phyloP scores from a whole-genome alignment of 2,888 invertebrate genomes.

The Boloria euphrosyne region DNA sequence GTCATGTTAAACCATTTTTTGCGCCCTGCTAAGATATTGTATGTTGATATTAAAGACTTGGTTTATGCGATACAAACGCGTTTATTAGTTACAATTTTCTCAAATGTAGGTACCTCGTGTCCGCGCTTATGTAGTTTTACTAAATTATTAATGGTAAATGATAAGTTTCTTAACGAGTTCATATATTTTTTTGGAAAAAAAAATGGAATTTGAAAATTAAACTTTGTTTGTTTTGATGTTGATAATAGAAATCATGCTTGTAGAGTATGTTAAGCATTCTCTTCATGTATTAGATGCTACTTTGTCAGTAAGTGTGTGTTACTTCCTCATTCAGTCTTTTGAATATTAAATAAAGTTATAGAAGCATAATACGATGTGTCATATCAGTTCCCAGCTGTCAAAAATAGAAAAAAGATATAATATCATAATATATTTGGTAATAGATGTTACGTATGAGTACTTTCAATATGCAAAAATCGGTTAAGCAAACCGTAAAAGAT shows the following conservation, averaged over 20 bases:
- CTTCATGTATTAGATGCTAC: no score
- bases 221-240: no score
- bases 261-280: no score
- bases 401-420: slow-evolving; percentile 1
- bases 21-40: not conserved
- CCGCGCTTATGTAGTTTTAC: no score
- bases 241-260: no score
- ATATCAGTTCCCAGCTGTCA: not conserved
- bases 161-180: no score
- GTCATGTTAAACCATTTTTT: slow-evolving; percentile 17
- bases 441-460: not conserved
- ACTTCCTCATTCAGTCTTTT: no score
- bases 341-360: not conserved
- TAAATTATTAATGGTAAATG: no score
- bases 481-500: not conserved
- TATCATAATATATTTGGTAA: slow-evolving; percentile 9
- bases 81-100: not conserved
- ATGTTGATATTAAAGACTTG: not conserved
- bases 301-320: no score
- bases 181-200: no score
- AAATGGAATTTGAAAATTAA: no score
- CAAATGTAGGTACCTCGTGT: no score
- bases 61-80: not conserved
- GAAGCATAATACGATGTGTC: not conserved
- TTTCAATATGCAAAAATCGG: slow-evolving; percentile 6